phyloP scores from a whole-genome alignment of 2,113 vertebrate species.

The Mormoops blainvillei region DNA sequence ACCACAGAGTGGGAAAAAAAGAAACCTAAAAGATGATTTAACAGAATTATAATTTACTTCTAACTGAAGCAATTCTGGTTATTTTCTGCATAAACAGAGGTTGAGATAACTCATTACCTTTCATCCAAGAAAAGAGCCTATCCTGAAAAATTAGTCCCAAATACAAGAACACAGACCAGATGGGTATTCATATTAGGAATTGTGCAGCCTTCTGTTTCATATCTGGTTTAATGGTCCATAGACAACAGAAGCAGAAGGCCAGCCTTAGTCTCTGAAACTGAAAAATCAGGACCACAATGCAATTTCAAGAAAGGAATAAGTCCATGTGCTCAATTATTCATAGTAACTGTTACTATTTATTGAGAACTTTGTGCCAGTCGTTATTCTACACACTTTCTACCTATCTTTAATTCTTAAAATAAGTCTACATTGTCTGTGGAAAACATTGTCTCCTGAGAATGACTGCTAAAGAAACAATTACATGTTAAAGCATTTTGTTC shows the following conservation, averaged over 20 bases:
- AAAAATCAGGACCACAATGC: neutral
- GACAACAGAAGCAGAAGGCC: neutral
- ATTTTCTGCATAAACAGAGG: neutral
- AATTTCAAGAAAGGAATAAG: neutral
- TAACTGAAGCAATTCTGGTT: neutral
- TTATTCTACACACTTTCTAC: neutral
- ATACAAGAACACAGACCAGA: neutral
- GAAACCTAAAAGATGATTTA: neutral
- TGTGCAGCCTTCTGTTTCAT: neutral
- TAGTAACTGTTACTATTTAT: neutral
- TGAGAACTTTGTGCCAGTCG: neutral
- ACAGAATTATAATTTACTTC: neutral
- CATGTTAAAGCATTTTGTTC: slow-evolving; percentile 19
- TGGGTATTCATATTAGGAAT: neutral
- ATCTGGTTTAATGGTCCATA: neutral
- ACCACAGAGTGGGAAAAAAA: neutral
- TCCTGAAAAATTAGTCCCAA: neutral
- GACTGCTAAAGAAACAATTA: neutral
- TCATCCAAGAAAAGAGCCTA: neutral
- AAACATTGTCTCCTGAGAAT: neutral
- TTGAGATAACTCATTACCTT: neutral
- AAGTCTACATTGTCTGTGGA: neutral
- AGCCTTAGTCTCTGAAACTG: neutral
- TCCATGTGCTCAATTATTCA: neutral
- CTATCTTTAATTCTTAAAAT: neutral